These are phyloP conservation scores for Apus apus DNA, from an alignment of 2,113 vertebrate species.

Conservation along the genomic window DNA sequence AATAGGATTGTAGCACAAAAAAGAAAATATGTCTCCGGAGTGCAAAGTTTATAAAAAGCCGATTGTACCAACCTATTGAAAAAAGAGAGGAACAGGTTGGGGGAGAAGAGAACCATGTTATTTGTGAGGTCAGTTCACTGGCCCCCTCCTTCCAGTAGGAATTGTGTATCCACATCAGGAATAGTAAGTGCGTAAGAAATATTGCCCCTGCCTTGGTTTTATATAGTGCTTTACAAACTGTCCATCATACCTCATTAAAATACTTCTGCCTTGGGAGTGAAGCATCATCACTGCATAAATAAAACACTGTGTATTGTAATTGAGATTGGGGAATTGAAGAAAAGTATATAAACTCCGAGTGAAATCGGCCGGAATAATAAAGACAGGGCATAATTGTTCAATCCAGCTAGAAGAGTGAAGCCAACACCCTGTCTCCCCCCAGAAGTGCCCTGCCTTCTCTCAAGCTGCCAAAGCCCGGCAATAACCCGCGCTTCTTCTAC, in stretches of 20 bases:
- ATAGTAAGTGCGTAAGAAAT: not conserved
- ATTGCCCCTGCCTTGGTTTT: not conserved
- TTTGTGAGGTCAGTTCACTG: not conserved
- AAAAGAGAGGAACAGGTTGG: constrained; percentile 1
- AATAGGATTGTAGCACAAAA: constrained; percentile 94
- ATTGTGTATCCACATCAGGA: not conserved
- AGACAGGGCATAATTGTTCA: not conserved
- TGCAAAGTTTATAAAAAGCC: constrained; percentile 92
- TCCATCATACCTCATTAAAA: not conserved
- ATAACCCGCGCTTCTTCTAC: not conserved
- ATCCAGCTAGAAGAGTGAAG: not conserved
- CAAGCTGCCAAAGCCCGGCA: not conserved
- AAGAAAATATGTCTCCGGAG: constrained; percentile 93
- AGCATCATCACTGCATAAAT: not conserved
- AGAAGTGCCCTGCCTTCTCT: not conserved
- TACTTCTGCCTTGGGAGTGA: not conserved
- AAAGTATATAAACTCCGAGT: not conserved
- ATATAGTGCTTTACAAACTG: not conserved
- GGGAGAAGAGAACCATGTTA: not conserved
- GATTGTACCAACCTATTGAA: constrained; percentile 89
- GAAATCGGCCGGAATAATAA: not conserved
- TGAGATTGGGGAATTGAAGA: not conserved
- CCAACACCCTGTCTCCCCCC: not conserved
- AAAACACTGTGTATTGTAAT: not conserved
- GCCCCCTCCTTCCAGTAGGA: not conserved